Percentiles rank a stretch among this genome's conserved stretches.
Conservation (phyloP, 2,797 vertebrate species). For the Muscicapa striata region DNA sequence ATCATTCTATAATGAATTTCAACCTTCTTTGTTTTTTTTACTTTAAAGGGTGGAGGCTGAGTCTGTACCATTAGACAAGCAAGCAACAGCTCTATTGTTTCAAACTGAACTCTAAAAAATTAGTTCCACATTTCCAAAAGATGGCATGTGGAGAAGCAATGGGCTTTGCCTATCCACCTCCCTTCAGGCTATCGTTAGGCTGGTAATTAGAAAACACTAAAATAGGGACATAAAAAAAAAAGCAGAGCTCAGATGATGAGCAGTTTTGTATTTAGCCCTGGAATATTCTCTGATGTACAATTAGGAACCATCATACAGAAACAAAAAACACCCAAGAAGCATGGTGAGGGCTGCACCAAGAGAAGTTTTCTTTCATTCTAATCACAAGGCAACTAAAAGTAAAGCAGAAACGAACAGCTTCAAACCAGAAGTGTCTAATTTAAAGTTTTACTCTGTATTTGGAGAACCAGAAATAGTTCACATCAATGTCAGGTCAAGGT, state of each 20-base stretch:
- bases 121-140: conserved; percentile 6
- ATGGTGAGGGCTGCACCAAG: not conserved
- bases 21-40: not conserved
- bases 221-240: not conserved
- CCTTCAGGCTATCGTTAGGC: not conserved
- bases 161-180: not conserved
- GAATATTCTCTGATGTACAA: conserved; percentile 52
- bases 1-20: not conserved
- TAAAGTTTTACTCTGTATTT: conserved; percentile 24
- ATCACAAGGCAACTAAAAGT: conserved; percentile 43
- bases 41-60: not conserved
- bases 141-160: not conserved
- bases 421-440: conserved; percentile 40
- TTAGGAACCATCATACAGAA: conserved; percentile 32
- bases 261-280: conserved; percentile 48
- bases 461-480: conserved; percentile 38
- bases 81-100: not conserved
- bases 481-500: not conserved
- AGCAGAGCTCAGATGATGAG: not conserved
- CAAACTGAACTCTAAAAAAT: not conserved
- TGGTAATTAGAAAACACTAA: conserved; percentile 68
- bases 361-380: not conserved
- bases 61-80: not conserved
- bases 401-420: conserved; percentile 26
- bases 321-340: not conserved